phyloP scores from a whole-genome alignment of 2,797 vertebrate genomes.

The Sciaenops ocellatus region DNA sequence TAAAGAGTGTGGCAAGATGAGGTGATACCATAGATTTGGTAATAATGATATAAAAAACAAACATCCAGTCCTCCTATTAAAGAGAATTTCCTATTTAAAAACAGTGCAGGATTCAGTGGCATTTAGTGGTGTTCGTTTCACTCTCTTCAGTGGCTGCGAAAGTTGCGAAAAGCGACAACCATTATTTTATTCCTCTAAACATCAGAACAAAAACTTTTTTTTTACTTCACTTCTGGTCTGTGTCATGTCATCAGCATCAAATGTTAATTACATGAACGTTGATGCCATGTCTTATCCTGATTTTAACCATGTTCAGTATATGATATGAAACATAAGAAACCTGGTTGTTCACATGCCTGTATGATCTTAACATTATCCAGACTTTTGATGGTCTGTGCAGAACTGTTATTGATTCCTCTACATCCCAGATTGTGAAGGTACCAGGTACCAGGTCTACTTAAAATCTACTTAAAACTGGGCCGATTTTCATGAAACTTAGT shows the following conservation, averaged over 20 bases:
- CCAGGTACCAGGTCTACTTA: too few relatives aligned
- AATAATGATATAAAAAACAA: slow-evolving; percentile 2
- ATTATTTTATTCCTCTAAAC: background rate
- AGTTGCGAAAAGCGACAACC: too few relatives aligned
- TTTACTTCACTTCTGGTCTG: background rate
- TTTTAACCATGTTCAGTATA: background rate
- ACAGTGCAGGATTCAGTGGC: background rate
- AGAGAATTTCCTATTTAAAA: background rate
- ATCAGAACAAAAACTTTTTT: background rate
- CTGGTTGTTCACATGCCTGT: background rate
- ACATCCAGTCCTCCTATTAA: background rate
- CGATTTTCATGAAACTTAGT: too few relatives aligned
- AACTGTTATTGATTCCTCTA: background rate
- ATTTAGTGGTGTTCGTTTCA: too few relatives aligned
- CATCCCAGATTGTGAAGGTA: background rate
- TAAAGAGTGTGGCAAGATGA: background rate
- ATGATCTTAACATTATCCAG: background rate
- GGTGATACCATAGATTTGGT: background rate
- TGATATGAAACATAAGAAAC: background rate
- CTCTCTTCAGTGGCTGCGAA: too few relatives aligned
- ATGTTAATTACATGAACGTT: background rate
- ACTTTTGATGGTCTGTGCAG: background rate
- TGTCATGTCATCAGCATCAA: background rate
- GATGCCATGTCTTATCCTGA: background rate
- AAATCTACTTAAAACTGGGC: too few relatives aligned